phyloP scores from a whole-genome alignment of 92 coral and sea anemone genomes.

The Virgularia gustaviana region DNA sequence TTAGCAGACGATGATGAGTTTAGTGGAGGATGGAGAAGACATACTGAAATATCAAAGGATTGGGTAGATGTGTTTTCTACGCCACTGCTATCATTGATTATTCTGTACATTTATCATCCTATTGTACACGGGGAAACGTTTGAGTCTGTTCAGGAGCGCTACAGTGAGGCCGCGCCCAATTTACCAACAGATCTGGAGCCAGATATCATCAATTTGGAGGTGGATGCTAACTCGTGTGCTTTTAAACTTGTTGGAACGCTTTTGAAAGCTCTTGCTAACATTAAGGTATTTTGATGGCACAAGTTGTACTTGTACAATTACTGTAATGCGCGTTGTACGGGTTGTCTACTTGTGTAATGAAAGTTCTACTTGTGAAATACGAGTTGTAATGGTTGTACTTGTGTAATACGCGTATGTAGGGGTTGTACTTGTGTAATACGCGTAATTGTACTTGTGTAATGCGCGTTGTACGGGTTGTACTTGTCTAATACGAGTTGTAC shows the following conservation, averaged over 20 bases:
- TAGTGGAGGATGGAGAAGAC: constrained; percentile 92
- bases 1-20: constrained; percentile 59
- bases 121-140: constrained; percentile 65
- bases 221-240: constrained; percentile 94
- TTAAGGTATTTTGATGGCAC: too few relatives aligned
- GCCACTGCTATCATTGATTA: constrained; percentile 73
- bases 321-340: too few relatives aligned
- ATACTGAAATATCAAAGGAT: constrained; percentile 61
- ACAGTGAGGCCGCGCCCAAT: constrained; percentile 46
- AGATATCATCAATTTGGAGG: constrained; percentile 90
- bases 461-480: too few relatives aligned
- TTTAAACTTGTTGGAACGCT: constrained; percentile 81
- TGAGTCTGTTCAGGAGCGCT: constrained; percentile 35
- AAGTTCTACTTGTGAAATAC: too few relatives aligned
- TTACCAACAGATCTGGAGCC: constrained; percentile 82
- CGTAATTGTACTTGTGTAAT: too few relatives aligned
- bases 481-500: too few relatives aligned
- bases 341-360: too few relatives aligned
- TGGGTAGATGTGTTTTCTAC: constrained; percentile 97
- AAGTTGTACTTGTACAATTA: too few relatives aligned
- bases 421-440: too few relatives aligned
- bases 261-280: constrained; percentile 65
- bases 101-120: constrained; percentile 91
- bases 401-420: too few relatives aligned
- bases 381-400: too few relatives aligned